A percentile compares a stretch with the other conserved stretches of the same genome.
Conservation (phyloP, 2,113 vertebrate genomes). For the Ageneiosus marmoratus region DNA sequence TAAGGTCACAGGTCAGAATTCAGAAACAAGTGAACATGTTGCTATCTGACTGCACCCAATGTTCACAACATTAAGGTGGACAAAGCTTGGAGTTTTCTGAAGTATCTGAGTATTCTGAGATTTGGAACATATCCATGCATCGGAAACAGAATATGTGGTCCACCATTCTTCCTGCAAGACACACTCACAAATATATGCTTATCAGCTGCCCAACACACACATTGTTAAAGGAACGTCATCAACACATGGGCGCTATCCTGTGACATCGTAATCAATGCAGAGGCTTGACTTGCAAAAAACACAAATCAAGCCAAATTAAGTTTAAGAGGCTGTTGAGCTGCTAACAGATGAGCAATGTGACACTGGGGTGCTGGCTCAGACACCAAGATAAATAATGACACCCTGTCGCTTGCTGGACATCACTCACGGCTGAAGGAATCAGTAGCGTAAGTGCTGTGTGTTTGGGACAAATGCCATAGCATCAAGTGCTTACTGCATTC, state of each 20-base stretch:
- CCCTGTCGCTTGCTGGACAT: neutral
- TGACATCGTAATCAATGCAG: slow-evolving; percentile 52
- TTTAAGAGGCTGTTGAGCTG: slow-evolving; percentile 55
- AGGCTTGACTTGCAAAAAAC: slow-evolving; percentile 43
- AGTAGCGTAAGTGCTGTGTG: slow-evolving; percentile 1
- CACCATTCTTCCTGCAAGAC: neutral
- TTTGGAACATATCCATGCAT: slow-evolving; percentile 14
- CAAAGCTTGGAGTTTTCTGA: neutral
- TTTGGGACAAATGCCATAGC: slow-evolving; percentile 22
- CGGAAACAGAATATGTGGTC: neutral
- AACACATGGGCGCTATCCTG: slow-evolving; percentile 10
- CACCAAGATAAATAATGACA: slow-evolving; percentile 40
- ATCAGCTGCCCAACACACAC: slow-evolving; percentile 1
- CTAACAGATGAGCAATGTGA: slow-evolving; percentile 54
- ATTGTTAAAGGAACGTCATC: slow-evolving; percentile 22
- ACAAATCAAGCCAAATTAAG: slow-evolving; percentile 59
- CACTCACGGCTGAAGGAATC: slow-evolving; percentile 35
- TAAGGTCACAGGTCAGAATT: slow-evolving; percentile 33
- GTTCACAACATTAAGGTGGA: neutral
- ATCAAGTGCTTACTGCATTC: neutral
- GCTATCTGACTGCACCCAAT: neutral
- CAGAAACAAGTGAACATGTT: slow-evolving; percentile 14
- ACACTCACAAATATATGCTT: slow-evolving; percentile 5
- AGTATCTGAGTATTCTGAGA: neutral
- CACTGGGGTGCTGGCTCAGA: slow-evolving; percentile 41